Evolutionary conservation across 2,797 vertebrate genomes (phyloP).

Genomic region (Alcedo quadribrachys): DNA sequence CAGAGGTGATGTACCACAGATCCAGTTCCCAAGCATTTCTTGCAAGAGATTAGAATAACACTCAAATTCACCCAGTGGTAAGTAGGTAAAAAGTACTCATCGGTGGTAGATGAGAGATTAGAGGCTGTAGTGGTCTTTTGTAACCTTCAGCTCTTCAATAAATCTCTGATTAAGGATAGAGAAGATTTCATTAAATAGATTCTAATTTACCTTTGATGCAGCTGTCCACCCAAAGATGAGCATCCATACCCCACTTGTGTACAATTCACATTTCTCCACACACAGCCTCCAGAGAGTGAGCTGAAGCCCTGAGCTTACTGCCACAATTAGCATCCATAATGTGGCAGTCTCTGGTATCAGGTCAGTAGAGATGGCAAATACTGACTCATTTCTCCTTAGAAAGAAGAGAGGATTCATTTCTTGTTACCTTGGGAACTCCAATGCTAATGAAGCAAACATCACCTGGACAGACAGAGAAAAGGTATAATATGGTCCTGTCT

Average conservation of each 20-base stretch:
- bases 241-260: background rate
- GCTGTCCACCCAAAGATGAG: background rate
- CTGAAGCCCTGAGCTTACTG: background rate
- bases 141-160: slow-evolving; percentile 13
- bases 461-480: background rate
- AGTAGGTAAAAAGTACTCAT: background rate
- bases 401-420: background rate
- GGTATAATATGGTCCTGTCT: background rate
- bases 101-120: background rate
- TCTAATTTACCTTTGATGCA: background rate
- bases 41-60: background rate
- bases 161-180: slow-evolving; percentile 40
- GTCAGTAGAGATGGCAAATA: background rate
- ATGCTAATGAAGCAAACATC: background rate
- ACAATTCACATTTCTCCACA: background rate
- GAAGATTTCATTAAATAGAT: background rate
- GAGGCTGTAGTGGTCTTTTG: background rate
- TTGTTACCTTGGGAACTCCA: background rate
- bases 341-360: background rate
- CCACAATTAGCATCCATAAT: background rate
- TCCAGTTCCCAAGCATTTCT: background rate
- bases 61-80: background rate
- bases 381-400: background rate
- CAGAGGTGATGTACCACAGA: background rate
- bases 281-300: background rate